Evolutionary conservation across 2,797 vertebrate genomes (phyloP), one percentile per base, ranked within the genome.

Genomic region (Uromys caudimaculatus): DNA sequence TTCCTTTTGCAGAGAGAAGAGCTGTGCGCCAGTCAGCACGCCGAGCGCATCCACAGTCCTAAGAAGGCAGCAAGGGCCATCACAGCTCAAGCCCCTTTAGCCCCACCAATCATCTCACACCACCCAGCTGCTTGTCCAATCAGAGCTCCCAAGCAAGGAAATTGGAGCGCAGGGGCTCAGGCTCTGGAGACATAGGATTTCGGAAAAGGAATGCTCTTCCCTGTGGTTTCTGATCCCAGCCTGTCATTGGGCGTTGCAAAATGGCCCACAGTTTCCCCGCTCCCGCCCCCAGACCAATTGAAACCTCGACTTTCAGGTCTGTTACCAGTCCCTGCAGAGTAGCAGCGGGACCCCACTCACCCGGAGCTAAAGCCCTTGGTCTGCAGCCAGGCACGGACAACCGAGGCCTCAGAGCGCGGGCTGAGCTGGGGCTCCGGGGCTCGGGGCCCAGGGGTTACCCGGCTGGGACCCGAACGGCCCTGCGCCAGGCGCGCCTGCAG

Each of bases 311-410:
- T 87, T 38, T 27, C 50, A 41, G 67, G 10, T 85, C 32, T 12
- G 67, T 38, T 56, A 21, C 10, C 14, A 0, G n/a, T 73, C 35
- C 29, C 24, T 29, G 14, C 8, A 12, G 3, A 76, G 54, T 60
- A 75, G 69, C n/a, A 71, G 50, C 38, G 11, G 29, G n/a, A 56
- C n/a, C 3, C 29, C 27, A 99, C 99, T 99, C 97, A 99, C 99
- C 98, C 95, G 10, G 99, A 98, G 76, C 98, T 98, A 96, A 99
- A 99, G 89, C 99, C 99, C 92, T 99, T 99, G 94, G 99, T 99
- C 62, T 98, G 96, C 60, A 99, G 98, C 99, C 99, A 99, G 58
- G 98, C 97, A 0, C 97, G 98, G 92, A 99, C 99, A 78, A 99
- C 99, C 0, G 62, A 24, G 10, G 97, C 81, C 2, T 76, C 88